These are phyloP conservation scores for Dolichoris vasculosae DNA, from an alignment of 1,140 invertebrate species.

Conservation along the genomic window DNA sequence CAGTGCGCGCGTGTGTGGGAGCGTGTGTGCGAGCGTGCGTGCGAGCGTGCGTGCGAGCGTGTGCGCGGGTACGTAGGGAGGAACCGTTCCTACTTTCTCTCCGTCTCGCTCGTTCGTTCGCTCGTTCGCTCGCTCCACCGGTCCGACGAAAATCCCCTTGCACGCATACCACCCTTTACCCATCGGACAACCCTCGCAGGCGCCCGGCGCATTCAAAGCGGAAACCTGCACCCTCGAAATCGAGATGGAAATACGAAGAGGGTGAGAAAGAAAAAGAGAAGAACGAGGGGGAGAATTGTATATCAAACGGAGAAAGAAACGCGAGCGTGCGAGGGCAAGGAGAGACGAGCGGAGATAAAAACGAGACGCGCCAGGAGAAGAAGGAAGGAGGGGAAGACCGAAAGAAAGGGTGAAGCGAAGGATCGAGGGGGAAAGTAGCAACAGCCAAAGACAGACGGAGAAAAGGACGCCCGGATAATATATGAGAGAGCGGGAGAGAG, in stretches of 20 bases:
- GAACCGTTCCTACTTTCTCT: neutral
- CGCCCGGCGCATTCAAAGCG: slow-evolving; percentile 40
- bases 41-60: no score
- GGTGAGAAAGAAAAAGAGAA: slow-evolving; percentile 46
- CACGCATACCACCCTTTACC: slow-evolving; percentile 28
- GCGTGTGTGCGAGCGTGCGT: neutral
- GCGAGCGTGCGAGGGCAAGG: slow-evolving; percentile 21
- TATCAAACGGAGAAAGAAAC: slow-evolving; percentile 37
- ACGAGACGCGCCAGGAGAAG: slow-evolving; percentile 10
- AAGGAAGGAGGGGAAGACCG: neutral
- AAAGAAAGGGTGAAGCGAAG: slow-evolving; percentile 36
- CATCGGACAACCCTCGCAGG: slow-evolving; percentile 41
- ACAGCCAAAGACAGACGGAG: slow-evolving; percentile 9
- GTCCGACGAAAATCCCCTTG: neutral
- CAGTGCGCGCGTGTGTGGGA: no score
- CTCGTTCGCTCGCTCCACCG: neutral
- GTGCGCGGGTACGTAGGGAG: slow-evolving; percentile 3
- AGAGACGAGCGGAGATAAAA: slow-evolving; percentile 42
- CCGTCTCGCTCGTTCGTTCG: neutral
- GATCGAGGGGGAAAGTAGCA: slow-evolving; percentile 30
- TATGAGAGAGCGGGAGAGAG: neutral
- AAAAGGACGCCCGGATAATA: neutral
- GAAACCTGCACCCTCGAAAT: slow-evolving; percentile 44
- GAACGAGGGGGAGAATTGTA: slow-evolving; percentile 30
- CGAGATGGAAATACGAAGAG: slow-evolving; percentile 47